Evolutionary conservation across 2,797 vertebrate genomes (phyloP), one percentile per base, ranked within the genome.

Genomic region (Chelonia mydas): DNA sequence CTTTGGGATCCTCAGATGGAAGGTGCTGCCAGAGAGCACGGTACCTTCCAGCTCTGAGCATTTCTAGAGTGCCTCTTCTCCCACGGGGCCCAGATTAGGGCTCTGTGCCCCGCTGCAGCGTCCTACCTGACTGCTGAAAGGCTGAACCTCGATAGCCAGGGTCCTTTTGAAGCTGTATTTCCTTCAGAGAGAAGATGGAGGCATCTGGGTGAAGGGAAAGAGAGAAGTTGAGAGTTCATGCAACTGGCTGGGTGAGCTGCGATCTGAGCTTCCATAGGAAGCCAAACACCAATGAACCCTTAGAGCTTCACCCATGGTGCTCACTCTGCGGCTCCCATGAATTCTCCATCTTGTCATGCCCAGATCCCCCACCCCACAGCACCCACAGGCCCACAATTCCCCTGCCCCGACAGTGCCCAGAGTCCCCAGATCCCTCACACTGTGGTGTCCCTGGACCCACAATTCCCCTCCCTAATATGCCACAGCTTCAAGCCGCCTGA

Each of bases 101-200:
- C 7, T 19, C 11, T n/a, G 37, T 55, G 3, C 65, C 65, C 65
- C 3, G 37, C 47, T 37, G 13, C 3, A 6, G 27, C 19, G 13
- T 74, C 96, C 81, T 98, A 99, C 99, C 99, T 98, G 99, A 98
- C 90, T 99, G 99, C 94, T 99, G 99, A 94, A 99, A 99, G 90
- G 98, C 98, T 25, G 99, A 99, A 90, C 98, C 98, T 94, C 99
- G 98, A 95, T 98, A 98, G 8, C 99, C 99, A 1, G 99, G 99
- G 92, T 99, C 99, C 96, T 99, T 99, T 92, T 99, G 99, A 45
- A 99, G 99, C 96, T 99, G 99, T 84, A 99, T 98, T 96, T 99
- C 99, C 96, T 98, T 98, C 96, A 99, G 98, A 50, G 99, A 99
- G 98, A 99, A 99, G 98, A 99, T 98, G 53, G 99, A 99, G 31